phyloP scores from a whole-genome alignment of 2,113 vertebrate genomes.

The Halcyon malimbica region DNA sequence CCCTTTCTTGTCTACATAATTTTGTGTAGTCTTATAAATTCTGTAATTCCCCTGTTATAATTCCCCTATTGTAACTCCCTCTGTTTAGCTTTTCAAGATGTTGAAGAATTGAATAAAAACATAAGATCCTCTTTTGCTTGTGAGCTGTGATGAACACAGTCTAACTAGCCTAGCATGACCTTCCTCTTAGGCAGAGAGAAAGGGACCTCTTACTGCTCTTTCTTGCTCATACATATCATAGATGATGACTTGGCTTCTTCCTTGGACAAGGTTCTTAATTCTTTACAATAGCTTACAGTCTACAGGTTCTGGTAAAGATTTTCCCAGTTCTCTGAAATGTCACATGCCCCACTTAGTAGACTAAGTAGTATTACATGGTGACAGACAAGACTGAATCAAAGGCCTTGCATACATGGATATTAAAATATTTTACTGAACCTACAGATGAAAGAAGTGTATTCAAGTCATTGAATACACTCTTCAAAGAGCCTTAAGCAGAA shows the following conservation, averaged over 20 bases:
- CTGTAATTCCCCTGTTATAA: background rate
- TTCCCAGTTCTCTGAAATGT: background rate
- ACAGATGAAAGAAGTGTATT: constrained; percentile 23
- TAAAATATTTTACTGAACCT: constrained; percentile 13
- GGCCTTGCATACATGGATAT: background rate
- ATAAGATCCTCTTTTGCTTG: background rate
- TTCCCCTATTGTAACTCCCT: background rate
- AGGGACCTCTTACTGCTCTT: background rate
- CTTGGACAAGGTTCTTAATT: background rate
- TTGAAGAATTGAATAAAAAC: background rate
- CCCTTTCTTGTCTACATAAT: background rate
- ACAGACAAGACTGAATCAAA: background rate
- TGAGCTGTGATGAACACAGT: background rate
- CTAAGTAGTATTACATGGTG: background rate
- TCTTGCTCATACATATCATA: background rate
- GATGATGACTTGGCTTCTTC: background rate
- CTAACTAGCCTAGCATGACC: background rate
- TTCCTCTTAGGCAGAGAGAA: background rate
- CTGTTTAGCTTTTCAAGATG: background rate
- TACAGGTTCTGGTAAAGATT: background rate
- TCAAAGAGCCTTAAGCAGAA: constrained; percentile 2
- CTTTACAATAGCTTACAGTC: background rate
- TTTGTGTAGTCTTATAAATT: background rate
- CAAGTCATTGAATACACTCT: background rate
- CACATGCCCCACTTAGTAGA: background rate